Evolutionary conservation across 53 echinoderm and acorn worm species (phyloP).

Genomic region (Arbacia lixula): DNA sequence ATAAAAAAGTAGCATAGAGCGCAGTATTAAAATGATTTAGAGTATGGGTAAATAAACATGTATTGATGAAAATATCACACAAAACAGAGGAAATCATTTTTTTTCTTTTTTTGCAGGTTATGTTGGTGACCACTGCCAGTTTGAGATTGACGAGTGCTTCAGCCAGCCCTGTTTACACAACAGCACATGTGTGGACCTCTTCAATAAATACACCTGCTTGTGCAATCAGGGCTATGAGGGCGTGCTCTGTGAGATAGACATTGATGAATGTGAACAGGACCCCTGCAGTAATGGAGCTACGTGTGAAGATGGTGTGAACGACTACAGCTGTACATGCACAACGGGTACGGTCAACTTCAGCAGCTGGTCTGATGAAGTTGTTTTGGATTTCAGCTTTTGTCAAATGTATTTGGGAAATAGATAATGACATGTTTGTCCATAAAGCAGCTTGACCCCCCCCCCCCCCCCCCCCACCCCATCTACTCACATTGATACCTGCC

Average conservation of each 20-base stretch:
- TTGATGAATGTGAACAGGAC: conserved; percentile 68
- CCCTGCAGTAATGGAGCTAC: conserved; percentile 60
- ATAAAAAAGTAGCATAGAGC: too few relatives aligned
- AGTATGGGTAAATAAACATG: too few relatives aligned
- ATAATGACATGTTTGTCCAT: too few relatives aligned
- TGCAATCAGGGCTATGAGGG: conserved; percentile 72
- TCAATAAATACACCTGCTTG: conserved; percentile 73
- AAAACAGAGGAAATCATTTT: too few relatives aligned
- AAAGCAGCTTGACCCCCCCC: too few relatives aligned
- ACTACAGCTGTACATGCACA: conserved; percentile 44
- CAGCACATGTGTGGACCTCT: conserved; percentile 65
- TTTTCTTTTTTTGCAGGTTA: conserved; percentile 49
- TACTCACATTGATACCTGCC: too few relatives aligned
- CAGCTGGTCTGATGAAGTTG: too few relatives aligned
- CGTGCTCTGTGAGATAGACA: conserved; percentile 68
- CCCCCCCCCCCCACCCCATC: too few relatives aligned
- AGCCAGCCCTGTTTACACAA: conserved; percentile 68
- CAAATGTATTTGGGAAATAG: too few relatives aligned
- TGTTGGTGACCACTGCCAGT: conserved; percentile 68
- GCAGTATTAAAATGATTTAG: too few relatives aligned
- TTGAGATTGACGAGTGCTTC: conserved; percentile 78
- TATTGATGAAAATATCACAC: too few relatives aligned
- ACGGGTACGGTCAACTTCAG: conserved; percentile 4
- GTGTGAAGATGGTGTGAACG: conserved; percentile 71
- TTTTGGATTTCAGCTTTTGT: too few relatives aligned